A percentile compares a stretch with the other conserved stretches of the same genome.
phyloP scores from a whole-genome alignment of 2,888 invertebrate genomes.

The Chrysina gloriosa region DNA sequence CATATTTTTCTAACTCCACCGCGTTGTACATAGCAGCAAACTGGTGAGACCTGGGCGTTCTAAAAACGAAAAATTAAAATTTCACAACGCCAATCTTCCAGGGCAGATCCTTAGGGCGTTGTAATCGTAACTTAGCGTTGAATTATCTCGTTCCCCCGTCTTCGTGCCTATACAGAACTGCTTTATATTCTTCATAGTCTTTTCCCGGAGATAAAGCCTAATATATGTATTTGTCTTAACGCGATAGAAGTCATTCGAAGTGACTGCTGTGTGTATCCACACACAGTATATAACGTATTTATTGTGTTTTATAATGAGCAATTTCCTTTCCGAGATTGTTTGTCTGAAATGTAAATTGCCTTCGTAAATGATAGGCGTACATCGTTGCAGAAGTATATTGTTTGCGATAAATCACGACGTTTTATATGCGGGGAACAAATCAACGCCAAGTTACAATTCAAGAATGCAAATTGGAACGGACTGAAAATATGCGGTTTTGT shows the following conservation, averaged over 20 bases:
- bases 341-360: constrained; percentile 1
- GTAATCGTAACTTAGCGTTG: not conserved
- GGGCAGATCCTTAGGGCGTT: no score
- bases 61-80: constrained; percentile 6
- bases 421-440: no score
- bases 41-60: no score
- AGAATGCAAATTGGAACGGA: no score
- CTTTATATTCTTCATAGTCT: not conserved
- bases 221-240: not conserved
- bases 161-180: not conserved
- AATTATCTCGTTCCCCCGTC: not conserved
- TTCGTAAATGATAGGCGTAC: not conserved
- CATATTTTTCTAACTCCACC: no score
- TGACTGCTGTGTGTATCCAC: not conserved
- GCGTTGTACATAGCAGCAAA: no score
- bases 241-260: not conserved
- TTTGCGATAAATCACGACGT: not conserved
- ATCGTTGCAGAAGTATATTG: not conserved
- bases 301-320: constrained; percentile 5
- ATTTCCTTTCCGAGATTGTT: constrained; percentile 6
- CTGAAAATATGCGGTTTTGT: no score
- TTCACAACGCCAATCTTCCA: constrained; percentile 1
- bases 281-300: constrained; percentile 3
- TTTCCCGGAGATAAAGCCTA: not conserved
- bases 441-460: no score